A percentile compares a stretch with the other conserved stretches of the same genome.
Evolutionary conservation across 2,113 vertebrate species (phyloP).

Genomic region (Platichthys flesus): DNA sequence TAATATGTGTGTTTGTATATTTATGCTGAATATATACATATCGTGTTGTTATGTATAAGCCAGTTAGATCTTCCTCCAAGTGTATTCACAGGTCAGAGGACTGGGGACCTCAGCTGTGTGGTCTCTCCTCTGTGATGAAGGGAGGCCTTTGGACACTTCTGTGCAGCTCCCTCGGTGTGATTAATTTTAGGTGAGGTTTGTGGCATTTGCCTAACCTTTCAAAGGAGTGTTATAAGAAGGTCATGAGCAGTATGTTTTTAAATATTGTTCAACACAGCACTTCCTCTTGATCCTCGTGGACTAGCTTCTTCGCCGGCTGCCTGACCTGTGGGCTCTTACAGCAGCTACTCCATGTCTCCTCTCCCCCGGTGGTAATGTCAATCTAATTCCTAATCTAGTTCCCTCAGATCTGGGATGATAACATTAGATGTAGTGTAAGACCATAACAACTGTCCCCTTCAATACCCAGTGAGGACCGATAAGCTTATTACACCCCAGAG

Average conservation of each 20-base stretch:
- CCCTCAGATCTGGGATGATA: background rate
- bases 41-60: too few species aligned
- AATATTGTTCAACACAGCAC: slow-evolving; percentile 7
- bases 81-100: too few species aligned
- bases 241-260: slow-evolving; percentile 27
- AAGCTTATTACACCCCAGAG: slow-evolving; percentile 8
- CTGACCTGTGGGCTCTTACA: background rate
- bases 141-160: slow-evolving; percentile 31
- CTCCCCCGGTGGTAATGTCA: background rate
- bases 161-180: slow-evolving; percentile 11
- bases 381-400: background rate
- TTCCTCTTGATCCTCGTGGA: background rate
- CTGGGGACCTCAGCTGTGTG: too few species aligned
- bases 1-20: too few species aligned
- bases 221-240: slow-evolving; percentile 15
- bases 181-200: slow-evolving; percentile 33
- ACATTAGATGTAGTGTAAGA: background rate
- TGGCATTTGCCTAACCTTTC: slow-evolving; percentile 60
- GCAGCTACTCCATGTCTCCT: background rate
- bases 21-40: too few species aligned
- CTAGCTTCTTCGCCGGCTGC: background rate
- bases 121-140: slow-evolving; percentile 6
- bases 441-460: background rate
- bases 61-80: too few species aligned
- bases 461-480: slow-evolving; percentile 8